These are phyloP conservation scores for Drosophila triauraria DNA, from an alignment of 1,140 invertebrate species.

Conservation along the genomic window DNA sequence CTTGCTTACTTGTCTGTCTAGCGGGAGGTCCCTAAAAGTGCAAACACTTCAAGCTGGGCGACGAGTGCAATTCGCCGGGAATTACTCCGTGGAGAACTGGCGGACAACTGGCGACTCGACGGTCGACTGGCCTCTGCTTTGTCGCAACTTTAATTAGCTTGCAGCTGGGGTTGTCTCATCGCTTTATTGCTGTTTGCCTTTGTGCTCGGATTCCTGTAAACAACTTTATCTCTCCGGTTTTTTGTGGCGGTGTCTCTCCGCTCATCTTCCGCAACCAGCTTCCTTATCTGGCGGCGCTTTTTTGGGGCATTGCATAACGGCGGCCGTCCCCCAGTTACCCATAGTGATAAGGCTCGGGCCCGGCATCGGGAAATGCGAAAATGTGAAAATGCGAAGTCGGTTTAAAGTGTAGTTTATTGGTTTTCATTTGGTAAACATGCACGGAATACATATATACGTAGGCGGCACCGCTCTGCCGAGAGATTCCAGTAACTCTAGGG, in stretches of 20 bases:
- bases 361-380: slow-evolving; percentile 22
- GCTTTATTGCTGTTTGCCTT: slow-evolving; percentile 72
- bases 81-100: slow-evolving; percentile 39
- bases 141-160: slow-evolving; percentile 79
- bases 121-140: slow-evolving; percentile 38
- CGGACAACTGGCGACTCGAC: slow-evolving; percentile 54
- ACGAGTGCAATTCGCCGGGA: slow-evolving; percentile 26
- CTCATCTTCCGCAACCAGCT: slow-evolving; percentile 69
- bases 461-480: slow-evolving; percentile 45
- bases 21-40: slow-evolving; percentile 22
- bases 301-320: slow-evolving; percentile 65
- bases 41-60: slow-evolving; percentile 58
- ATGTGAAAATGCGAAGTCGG: slow-evolving; percentile 13
- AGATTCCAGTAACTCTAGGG: slow-evolving; percentile 51
- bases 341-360: slow-evolving; percentile 31
- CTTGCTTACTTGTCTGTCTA: slow-evolving; percentile 22
- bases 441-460: slow-evolving; percentile 60
- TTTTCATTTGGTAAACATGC: slow-evolving; percentile 72
- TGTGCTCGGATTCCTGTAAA: slow-evolving; percentile 71
- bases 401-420: slow-evolving; percentile 60
- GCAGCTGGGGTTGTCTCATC: slow-evolving; percentile 48
- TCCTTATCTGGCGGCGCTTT: slow-evolving; percentile 56
- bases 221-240: slow-evolving; percentile 70
- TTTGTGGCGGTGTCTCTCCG: slow-evolving; percentile 18
- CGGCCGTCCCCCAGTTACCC: slow-evolving; percentile 53